Base-by-base conservation (phyloP, 2,888 invertebrate species). In the Nomada hirtipes region DNA sequence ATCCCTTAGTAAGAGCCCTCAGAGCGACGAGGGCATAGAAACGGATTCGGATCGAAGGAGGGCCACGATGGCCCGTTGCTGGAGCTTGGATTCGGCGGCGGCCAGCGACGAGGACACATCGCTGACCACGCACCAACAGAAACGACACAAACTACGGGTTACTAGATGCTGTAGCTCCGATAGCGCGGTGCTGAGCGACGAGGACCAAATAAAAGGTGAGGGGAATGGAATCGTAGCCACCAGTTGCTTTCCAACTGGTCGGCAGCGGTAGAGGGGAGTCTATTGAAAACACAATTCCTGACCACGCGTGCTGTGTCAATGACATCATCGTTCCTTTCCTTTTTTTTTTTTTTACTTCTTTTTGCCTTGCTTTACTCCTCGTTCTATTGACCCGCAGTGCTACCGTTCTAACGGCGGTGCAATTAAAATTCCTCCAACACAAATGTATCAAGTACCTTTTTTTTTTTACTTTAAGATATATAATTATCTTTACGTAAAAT, bases 71-170 rank as follows among this genome's bases (percentile, higher is more conserved):
- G 94, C 95, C 88, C 88, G 93, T 55, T 93, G 93, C 83, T 92
- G 93, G 91, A 94, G 93, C 78, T 84, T 93, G 10, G 96, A 96
- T 88, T 95, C 95, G 4, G 95, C 95, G 0, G 94, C 95, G 11
- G 95, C 95, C 77, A 93, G 95, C 87, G 95, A 95, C 86, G 95
- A 95, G 44, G 93, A 93, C 55, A 82, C 87, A 10, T 72, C 87
- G 13, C 70, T 67, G n/a, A 78, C 77, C 59, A 57, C 61, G 20
- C 82, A 82, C 61, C 89, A 90, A 50, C 87, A 72, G 29, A 88
- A 80, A 65, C 84, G 83, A 63, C 87, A 89, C 55, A 93, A 92
- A 77, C 84, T 89, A 60, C 89, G 87, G 65, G 94, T 94, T 67
- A 92, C 93, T 65, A 92, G 94, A 85, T 94, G 95, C 89, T 94